phyloP scores from a whole-genome alignment of 2,888 invertebrate species.

The Tipula unca region DNA sequence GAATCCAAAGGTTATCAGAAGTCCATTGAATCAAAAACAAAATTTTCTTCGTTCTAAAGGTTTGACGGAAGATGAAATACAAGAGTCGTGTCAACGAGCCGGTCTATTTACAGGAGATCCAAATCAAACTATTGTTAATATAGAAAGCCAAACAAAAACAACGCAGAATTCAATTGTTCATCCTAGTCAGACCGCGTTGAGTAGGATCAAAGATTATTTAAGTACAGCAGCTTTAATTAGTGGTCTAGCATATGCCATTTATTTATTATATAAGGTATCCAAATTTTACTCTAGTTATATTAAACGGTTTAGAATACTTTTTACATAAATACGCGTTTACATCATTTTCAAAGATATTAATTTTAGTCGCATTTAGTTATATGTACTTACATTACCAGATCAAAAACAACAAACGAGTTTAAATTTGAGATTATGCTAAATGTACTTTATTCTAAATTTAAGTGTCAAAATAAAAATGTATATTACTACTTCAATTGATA shows the following conservation, averaged over 20 bases:
- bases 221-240: constrained; percentile 67
- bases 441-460: neutral
- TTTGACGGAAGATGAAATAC: constrained; percentile 64
- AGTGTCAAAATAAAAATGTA: neutral
- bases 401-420: too few relatives aligned
- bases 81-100: constrained; percentile 62
- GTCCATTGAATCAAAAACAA: constrained; percentile 68
- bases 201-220: constrained; percentile 57
- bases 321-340: neutral
- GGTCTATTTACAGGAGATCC: constrained; percentile 39
- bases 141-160: constrained; percentile 29
- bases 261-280: constrained; percentile 70
- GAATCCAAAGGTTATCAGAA: constrained; percentile 73
- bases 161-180: constrained; percentile 27
- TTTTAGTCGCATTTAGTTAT: neutral
- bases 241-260: constrained; percentile 67
- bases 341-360: neutral
- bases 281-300: neutral
- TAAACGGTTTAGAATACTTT: neutral
- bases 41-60: constrained; percentile 71
- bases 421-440: neutral
- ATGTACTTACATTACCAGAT: too few relatives aligned
- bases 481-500: neutral
- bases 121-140: constrained; percentile 37
- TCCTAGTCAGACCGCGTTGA: constrained; percentile 41